Evolutionary conservation across 1,140 invertebrate species (phyloP), one percentile per base, ranked within the genome.

Genomic region (Polypedilum pembai): DNA sequence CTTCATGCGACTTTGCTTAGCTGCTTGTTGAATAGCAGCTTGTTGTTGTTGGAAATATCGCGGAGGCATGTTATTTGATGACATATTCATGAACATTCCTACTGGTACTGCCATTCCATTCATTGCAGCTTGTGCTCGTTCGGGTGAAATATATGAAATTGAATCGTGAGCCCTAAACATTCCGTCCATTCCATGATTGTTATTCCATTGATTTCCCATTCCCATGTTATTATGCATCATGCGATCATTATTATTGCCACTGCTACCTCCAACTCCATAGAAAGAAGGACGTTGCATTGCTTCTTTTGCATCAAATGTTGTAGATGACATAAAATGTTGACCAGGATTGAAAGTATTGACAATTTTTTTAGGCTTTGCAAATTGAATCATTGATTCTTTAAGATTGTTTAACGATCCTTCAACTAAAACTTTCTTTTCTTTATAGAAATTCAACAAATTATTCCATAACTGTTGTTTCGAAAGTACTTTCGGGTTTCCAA

Each of bases 381-480:
- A 98, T 80, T 97, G 95, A 72, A 99, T 97, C 80, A 95, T 88
- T 0, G 94, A 96, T 80, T 98, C 95, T 81, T 98, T 98, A 1
- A 99, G 84, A 83, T 99, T 99, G 75, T 95, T 98, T 8, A 99
- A 83, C 0, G 98, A 96, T 0, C 98, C 98, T 85, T 99, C 98
- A 0, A 99, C 97, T 3, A 99, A 84, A 40, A 98, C 95, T 80
- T 96, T 94, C 77, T 98, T 94, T 80, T 99, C 97, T 80, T 99
- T 99, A 85, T 98, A 99, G 80, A 98, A 98, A 45, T 93, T 95
- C 20, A 99, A 84, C 75, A 99, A 84, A 80, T 99, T 96, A 82
- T 99, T 98, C 98, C 98, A 99, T 0, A 99, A 84, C 0, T 95
- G 94, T 85, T 99, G 97, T 83, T 98, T 98, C 0, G 96, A 95